Percentiles rank a stretch among this genome's conserved stretches.
Evolutionary conservation across 2,113 vertebrate species (phyloP).

Genomic region (Hepsetus odoe): DNA sequence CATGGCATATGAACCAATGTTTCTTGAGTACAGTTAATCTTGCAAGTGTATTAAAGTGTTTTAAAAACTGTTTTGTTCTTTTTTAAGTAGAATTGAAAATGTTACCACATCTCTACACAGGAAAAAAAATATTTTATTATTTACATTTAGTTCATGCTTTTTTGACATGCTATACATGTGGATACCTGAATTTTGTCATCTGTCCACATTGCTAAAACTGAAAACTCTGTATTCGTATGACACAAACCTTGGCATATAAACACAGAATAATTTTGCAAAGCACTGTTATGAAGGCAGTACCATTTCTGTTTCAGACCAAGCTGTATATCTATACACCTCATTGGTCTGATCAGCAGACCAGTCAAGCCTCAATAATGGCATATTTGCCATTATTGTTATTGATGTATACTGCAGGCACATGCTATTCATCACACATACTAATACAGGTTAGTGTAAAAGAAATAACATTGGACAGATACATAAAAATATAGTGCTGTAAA

Average conservation of each 20-base stretch:
- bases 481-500: background rate
- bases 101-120: no score
- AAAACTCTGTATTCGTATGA: background rate
- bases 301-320: background rate
- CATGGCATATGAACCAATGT: no score
- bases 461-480: background rate
- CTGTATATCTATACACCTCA: constrained; percentile 9
- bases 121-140: no score
- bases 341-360: constrained; percentile 26
- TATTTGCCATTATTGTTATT: constrained; percentile 17
- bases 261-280: background rate
- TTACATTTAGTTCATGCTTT: no score
- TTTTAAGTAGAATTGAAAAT: no score
- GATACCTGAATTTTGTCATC: no score
- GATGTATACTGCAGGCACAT: constrained; percentile 13
- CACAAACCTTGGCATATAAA: background rate
- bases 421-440: constrained; percentile 19
- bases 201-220: background rate
- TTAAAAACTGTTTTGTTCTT: no score
- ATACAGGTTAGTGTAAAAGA: background rate
- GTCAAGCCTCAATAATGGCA: constrained; percentile 25
- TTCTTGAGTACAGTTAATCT: no score
- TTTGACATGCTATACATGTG: no score
- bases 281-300: background rate
- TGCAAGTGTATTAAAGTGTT: no score